phyloP scores from a whole-genome alignment of 2,113 vertebrate genomes.

The Scomber japonicus region DNA sequence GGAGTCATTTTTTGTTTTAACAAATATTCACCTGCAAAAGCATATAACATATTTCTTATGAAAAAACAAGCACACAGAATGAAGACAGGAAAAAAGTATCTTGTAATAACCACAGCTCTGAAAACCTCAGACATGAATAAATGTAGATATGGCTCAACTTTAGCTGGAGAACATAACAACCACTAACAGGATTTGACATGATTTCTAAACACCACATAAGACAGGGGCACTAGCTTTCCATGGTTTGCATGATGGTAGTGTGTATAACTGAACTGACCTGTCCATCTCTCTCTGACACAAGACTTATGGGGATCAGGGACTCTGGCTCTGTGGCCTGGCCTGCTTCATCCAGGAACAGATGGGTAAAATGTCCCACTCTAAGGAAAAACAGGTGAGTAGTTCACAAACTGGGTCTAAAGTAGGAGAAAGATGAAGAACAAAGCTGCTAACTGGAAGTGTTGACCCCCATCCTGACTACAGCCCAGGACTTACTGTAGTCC shows the following conservation, averaged over 20 bases:
- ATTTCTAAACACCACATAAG: background rate
- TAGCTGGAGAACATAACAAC: no score
- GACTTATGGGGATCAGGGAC: conserved; percentile 91
- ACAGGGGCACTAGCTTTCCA: background rate
- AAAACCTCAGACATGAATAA: no score
- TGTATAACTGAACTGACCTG: conserved; percentile 84
- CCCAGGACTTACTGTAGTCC: conserved; percentile 85
- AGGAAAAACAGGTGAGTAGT: background rate
- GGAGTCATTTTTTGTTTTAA: background rate
- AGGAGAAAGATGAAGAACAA: background rate
- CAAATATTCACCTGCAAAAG: no score
- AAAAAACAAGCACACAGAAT: no score
- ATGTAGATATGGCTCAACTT: no score
- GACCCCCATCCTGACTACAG: background rate
- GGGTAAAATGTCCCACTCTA: conserved; percentile 95
- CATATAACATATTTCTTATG: no score
- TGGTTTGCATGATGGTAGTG: background rate
- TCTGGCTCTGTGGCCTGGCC: conserved; percentile 97
- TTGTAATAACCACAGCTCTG: no score
- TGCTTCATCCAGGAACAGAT: conserved; percentile 95
- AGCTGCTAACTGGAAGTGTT: background rate
- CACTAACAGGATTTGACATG: background rate
- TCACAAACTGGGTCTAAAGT: background rate
- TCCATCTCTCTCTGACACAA: conserved; percentile 89
- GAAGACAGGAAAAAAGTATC: no score